Evolutionary conservation across 92 coral and sea anemone genomes (phyloP).

Genomic region (Plumapathes pennacea): DNA sequence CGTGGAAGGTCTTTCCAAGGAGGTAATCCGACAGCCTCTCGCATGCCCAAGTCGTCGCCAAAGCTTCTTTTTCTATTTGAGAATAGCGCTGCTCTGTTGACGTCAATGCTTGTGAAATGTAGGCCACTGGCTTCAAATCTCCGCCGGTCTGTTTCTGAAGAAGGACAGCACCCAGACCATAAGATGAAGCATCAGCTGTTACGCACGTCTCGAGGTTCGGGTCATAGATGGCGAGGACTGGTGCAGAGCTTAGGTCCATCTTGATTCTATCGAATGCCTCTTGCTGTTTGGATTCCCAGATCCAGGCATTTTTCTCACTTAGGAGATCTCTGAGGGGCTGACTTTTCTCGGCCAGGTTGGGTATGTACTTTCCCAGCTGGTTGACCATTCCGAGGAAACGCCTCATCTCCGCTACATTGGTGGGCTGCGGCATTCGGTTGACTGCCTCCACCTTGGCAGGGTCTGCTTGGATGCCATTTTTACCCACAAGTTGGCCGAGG

Average conservation of each 20-base stretch:
- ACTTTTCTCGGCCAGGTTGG: constrained; percentile 40
- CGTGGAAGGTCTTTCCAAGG: constrained; percentile 37
- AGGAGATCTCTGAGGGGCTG: constrained; percentile 63
- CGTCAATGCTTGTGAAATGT: constrained; percentile 13
- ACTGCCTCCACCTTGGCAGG: constrained; percentile 44
- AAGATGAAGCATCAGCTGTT: constrained; percentile 46
- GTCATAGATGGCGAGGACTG: constrained; percentile 43
- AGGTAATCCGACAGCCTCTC: constrained; percentile 22
- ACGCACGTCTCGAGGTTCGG: constrained; percentile 31
- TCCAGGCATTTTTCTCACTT: constrained; percentile 37
- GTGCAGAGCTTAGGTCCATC: constrained; percentile 22
- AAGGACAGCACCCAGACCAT: constrained; percentile 43
- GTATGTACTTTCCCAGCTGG: constrained; percentile 63
- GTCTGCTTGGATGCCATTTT: constrained; percentile 50
- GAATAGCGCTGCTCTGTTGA: constrained; percentile 7
- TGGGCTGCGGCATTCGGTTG: constrained; percentile 19
- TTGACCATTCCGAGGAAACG: constrained; percentile 60
- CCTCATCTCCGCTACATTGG: constrained; percentile 46
- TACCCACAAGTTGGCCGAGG: constrained; percentile 68
- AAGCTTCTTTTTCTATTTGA: constrained; percentile 28
- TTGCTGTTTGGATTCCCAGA: constrained; percentile 55
- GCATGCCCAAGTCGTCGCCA: constrained; percentile 36
- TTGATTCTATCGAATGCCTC: constrained; percentile 42
- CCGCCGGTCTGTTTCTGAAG: constrained; percentile 28
- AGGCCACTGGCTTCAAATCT: constrained; percentile 37